Evolutionary conservation across 2,797 vertebrate species (phyloP).

Genomic region (Cynodonichthys magdalenae): DNA sequence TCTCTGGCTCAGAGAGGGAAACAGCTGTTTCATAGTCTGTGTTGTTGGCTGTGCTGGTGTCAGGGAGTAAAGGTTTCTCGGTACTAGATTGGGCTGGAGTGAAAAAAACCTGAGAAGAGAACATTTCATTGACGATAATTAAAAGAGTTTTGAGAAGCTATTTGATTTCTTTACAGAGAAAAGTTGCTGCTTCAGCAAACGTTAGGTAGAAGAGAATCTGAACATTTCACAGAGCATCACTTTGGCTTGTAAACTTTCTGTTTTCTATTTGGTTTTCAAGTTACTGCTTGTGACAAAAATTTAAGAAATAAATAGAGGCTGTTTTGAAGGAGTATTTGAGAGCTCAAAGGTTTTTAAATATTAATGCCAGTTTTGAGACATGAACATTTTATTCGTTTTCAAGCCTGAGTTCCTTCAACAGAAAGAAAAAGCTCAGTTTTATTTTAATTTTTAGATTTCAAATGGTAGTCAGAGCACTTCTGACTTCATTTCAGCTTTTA

Average conservation of each 20-base stretch:
- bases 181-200: not conserved
- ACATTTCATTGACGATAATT: slow-evolving; percentile 18
- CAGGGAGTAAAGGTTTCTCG: slow-evolving; percentile 71
- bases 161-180: not conserved
- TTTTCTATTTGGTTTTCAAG: slow-evolving; percentile 7
- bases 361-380: no score
- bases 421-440: slow-evolving; percentile 36
- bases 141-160: slow-evolving; percentile 9
- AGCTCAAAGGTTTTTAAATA: not conserved
- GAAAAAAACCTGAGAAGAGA: slow-evolving; percentile 66
- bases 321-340: slow-evolving; percentile 17
- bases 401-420: slow-evolving; percentile 39
- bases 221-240: slow-evolving; percentile 21
- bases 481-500: no score
- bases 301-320: no score
- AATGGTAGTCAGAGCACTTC: slow-evolving; percentile 15
- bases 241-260: slow-evolving; percentile 7
- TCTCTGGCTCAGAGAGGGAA: slow-evolving; percentile 74
- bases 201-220: slow-evolving; percentile 12
- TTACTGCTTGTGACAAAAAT: no score
- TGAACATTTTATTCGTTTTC: slow-evolving; percentile 4
- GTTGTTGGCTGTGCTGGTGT: slow-evolving; percentile 74
- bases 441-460: slow-evolving; percentile 44
- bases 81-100: slow-evolving; percentile 71
- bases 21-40: slow-evolving; percentile 66